Evolutionary conservation across 2,797 vertebrate species (phyloP).

Genomic region (Cyprinella venusta): DNA sequence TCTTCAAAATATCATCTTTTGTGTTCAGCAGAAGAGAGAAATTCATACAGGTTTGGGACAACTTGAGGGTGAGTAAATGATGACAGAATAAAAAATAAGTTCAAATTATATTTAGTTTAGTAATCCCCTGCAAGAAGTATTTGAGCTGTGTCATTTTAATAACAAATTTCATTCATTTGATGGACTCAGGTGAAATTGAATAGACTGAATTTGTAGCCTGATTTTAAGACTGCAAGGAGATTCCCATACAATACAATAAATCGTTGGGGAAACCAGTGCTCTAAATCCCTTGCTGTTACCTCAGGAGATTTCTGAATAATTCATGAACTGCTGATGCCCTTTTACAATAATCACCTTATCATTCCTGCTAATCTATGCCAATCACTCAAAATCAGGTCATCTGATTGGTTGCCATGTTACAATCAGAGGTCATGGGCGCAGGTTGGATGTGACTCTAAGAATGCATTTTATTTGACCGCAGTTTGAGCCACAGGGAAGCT

Average conservation of each 20-base stretch:
- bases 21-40: background rate
- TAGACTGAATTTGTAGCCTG: constrained; percentile 18
- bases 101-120: background rate
- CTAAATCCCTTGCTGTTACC: constrained; percentile 17
- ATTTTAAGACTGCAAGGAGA: background rate
- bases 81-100: background rate
- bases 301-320: constrained; percentile 48
- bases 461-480: constrained; percentile 21
- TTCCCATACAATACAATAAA: constrained; percentile 28
- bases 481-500: constrained; percentile 8
- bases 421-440: constrained; percentile 11
- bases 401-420: constrained; percentile 43
- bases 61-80: background rate
- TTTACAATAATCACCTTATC: constrained; percentile 50
- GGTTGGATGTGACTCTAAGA: constrained; percentile 37
- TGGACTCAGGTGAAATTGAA: constrained; percentile 31
- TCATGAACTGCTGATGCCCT: constrained; percentile 42
- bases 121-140: background rate
- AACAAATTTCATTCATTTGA: no score
- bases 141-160: no score
- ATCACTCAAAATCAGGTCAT: constrained; percentile 41
- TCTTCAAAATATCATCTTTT: background rate
- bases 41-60: background rate
- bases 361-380: constrained; percentile 43
- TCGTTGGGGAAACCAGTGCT: constrained; percentile 29